phyloP scores from a whole-genome alignment of 2,888 invertebrate species.

The Sinopyrophorus schimmeli region DNA sequence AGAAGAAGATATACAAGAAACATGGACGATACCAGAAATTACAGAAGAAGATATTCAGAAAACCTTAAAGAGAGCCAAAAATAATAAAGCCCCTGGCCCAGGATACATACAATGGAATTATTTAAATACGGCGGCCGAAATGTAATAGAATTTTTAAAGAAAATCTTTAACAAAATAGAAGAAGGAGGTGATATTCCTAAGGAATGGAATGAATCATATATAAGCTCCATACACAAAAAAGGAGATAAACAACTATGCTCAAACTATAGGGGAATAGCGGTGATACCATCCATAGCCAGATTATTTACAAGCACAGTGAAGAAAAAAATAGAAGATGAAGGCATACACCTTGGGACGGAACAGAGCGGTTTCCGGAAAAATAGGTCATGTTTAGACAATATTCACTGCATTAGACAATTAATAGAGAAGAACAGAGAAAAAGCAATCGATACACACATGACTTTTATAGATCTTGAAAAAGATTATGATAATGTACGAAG shows the following conservation, averaged over 20 bases:
- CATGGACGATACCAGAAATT: neutral
- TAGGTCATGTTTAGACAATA: constrained; percentile 1
- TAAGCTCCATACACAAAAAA: constrained; percentile 3
- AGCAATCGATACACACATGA: neutral
- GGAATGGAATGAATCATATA: neutral
- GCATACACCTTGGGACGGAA: constrained; percentile 3
- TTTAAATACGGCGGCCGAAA: no score
- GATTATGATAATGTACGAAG: neutral
- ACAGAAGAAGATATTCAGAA: neutral
- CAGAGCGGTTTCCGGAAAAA: constrained; percentile 5
- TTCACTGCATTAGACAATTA: neutral
- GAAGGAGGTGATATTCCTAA: neutral
- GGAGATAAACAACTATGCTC: constrained; percentile 2
- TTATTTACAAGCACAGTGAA: neutral
- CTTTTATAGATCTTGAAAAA: neutral
- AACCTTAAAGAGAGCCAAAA: neutral
- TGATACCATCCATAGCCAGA: constrained; percentile 1
- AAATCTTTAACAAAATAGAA: constrained; percentile 1
- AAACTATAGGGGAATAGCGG: constrained; percentile 2
- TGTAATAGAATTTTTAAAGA: no score
- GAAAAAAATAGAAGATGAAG: constrained; percentile 2
- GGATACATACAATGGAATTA: neutral
- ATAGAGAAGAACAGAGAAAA: neutral
- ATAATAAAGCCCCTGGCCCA: neutral
- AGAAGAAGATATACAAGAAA: neutral